Base-by-base conservation (phyloP, 1,140 invertebrate species). In the Himalopsyche phryganea region DNA sequence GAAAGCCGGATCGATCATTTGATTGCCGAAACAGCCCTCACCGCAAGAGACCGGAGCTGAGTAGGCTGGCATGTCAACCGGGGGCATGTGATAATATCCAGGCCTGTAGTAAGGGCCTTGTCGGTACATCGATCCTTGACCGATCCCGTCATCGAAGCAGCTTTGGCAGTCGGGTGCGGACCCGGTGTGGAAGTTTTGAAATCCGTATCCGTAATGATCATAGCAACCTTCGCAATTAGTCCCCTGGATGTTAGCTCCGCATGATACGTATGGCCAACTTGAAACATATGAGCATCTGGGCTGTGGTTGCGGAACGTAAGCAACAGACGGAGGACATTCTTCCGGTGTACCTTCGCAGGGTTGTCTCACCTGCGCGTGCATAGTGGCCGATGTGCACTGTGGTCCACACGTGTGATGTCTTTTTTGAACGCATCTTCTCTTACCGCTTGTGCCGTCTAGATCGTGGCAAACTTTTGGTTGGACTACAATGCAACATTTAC, bases 131-230 rank as follows among this genome's bases (percentile, higher is more conserved):
- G 50, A 48, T 19, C 58, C 50, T 1, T 13, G 2, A 9, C 63
- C 13, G 36, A 47, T 61, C n/a, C 58, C 65, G 50, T 64, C 63
- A 52, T 63, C 57, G 51, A 53, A 60, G 40, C 65, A 67, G 18
- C 54, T 58, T 1, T 14, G 14, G 14, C 65, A 66, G 20, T 49
- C 18, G 9, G 61, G 58, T 38, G 32, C 17, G 33, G 35, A 44
- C 20, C 23, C 40, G 9, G 53, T 54, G 40, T 60, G 33, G 50
- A 63, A 60, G 14, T 46, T 23, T 10, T 57, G 14, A 44, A 51
- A 62, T 0, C 63, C 63, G 38, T 58, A 58, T 1, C 59, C 64
- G 28, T 65, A 65, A 40, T 65, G 64, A 45, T 65, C 64, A 47
- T 65, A 65, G 53, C 64, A 65, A 5, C 64, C 64, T 10, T 28